These are phyloP conservation scores for Rostratula benghalensis DNA, from an alignment of 2,113 vertebrate genomes.

Conservation along the genomic window DNA sequence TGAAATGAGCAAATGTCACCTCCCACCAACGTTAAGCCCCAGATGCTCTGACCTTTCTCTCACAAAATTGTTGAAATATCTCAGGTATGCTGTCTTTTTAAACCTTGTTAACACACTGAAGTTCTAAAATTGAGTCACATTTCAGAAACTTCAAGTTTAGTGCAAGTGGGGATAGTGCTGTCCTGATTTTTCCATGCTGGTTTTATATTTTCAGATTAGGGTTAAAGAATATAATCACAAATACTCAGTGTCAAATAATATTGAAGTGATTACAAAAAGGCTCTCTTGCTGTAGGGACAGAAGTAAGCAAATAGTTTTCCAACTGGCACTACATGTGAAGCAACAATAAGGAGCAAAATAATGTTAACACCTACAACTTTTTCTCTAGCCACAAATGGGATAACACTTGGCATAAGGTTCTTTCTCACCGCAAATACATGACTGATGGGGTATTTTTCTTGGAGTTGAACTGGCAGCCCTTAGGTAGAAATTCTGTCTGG, in stretches of 20 bases:
- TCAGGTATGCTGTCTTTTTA: fast-evolving
- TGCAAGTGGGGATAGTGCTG: not conserved
- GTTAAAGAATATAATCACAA: fast-evolving
- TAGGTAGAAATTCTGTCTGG: not conserved
- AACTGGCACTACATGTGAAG: not conserved
- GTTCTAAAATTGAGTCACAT: fast-evolving
- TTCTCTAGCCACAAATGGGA: not conserved
- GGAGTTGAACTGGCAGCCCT: not conserved
- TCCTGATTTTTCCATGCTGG: not conserved
- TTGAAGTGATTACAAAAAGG: not conserved
- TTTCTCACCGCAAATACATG: not conserved
- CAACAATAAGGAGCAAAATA: not conserved
- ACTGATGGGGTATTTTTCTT: not conserved
- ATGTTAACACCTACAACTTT: not conserved
- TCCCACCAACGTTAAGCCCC: not conserved
- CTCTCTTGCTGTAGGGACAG: not conserved
- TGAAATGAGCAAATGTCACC: fast-evolving
- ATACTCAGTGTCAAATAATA: not conserved
- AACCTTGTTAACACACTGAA: not conserved
- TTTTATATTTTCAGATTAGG: not conserved
- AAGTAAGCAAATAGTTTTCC: not conserved
- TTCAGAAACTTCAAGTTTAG: not conserved
- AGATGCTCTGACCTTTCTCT: not conserved
- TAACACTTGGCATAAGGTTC: not conserved
- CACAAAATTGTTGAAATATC: not conserved